phyloP scores from a whole-genome alignment of 2,113 vertebrate genomes.

The Strix uralensis region DNA sequence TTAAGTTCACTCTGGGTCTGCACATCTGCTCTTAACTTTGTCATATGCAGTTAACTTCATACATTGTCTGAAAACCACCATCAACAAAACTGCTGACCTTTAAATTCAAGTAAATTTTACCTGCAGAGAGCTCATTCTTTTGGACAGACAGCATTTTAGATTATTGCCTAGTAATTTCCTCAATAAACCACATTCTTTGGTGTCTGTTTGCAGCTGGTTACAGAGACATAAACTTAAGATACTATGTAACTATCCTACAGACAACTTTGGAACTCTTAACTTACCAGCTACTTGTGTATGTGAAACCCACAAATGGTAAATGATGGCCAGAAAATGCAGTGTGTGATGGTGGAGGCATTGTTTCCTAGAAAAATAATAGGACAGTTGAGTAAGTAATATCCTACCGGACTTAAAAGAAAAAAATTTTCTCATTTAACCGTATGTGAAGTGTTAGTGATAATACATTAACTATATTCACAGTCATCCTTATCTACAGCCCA shows the following conservation, averaged over 20 bases:
- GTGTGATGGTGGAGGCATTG: slow-evolving; percentile 95
- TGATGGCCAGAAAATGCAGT: slow-evolving; percentile 97
- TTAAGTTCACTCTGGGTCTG: not conserved
- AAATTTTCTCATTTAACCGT: not conserved
- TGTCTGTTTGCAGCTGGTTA: not conserved
- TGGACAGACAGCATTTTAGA: not conserved
- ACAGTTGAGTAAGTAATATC: not conserved
- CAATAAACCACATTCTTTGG: not conserved
- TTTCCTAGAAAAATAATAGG: slow-evolving; percentile 81
- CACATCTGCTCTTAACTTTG: not conserved
- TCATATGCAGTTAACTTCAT: not conserved
- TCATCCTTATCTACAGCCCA: not conserved
- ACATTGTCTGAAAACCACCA: not conserved
- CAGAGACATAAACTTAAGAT: not conserved
- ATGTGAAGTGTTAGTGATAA: not conserved
- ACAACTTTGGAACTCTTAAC: slow-evolving; percentile 39
- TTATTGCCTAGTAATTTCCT: not conserved
- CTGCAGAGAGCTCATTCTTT: not conserved
- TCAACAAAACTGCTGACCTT: not conserved
- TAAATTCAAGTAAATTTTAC: not conserved
- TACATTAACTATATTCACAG: not conserved
- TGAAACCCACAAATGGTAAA: slow-evolving; percentile 96
- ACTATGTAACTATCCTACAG: not conserved
- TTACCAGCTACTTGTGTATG: slow-evolving; percentile 98
- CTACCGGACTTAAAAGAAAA: not conserved